Conservation (phyloP, 2,888 invertebrate genomes). For the Pyrocoelia pectoralis region DNA sequence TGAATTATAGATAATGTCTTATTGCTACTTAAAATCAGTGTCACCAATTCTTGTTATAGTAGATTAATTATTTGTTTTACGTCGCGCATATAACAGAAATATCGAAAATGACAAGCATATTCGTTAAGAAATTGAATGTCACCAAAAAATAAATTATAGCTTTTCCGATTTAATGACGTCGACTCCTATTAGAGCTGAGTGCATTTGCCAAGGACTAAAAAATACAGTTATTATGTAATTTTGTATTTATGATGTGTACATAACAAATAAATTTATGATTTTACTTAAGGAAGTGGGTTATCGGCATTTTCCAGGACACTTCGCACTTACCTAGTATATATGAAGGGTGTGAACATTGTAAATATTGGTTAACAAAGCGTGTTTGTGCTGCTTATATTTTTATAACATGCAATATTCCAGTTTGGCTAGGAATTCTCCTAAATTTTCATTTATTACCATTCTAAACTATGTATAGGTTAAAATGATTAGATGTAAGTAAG, state of each 20-base stretch:
- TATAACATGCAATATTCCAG: conserved; percentile 47
- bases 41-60: too few relatives aligned
- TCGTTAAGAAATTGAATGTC: too few relatives aligned
- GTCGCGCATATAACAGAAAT: too few relatives aligned
- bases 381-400: conserved; percentile 52
- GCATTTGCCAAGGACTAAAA: not conserved
- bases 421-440: conserved; percentile 28
- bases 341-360: conserved; percentile 52
- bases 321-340: conserved; percentile 47
- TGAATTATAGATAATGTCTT: not conserved
- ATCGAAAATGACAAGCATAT: too few relatives aligned
- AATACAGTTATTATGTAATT: conserved; percentile 23
- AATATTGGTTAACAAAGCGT: conserved; percentile 54
- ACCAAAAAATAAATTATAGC: too few relatives aligned
- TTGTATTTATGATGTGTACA: conserved; percentile 32
- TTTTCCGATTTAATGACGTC: too few relatives aligned
- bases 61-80: too few relatives aligned
- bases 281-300: conserved; percentile 36
- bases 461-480: too few relatives aligned
- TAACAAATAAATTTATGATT: conserved; percentile 36
- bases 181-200: not conserved
- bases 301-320: conserved; percentile 37
- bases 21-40: too few relatives aligned
- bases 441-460: conserved; percentile 1
- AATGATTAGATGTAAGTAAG: too few relatives aligned